A percentile compares a stretch with the other conserved stretches of the same genome.
These are phyloP conservation scores for Phyllostomus hastatus DNA, from an alignment of 2,113 vertebrate species.

Conservation along the genomic window DNA sequence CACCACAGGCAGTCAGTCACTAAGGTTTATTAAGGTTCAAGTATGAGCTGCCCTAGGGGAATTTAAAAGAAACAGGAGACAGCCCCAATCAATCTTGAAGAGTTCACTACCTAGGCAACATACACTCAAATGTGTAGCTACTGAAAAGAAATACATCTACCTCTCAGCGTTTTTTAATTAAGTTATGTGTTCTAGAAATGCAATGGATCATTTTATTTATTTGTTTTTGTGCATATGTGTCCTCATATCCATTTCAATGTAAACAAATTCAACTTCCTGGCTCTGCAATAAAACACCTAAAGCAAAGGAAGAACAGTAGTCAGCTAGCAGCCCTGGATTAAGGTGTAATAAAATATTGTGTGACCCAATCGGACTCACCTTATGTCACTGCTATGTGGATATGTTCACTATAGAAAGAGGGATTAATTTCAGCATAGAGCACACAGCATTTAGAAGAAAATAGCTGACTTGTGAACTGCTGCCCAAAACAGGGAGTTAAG, in stretches of 20 bases:
- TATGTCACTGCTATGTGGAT: not conserved
- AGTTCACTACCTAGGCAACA: not conserved
- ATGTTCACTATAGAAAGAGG: not conserved
- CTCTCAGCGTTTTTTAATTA: not conserved
- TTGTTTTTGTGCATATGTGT: not conserved
- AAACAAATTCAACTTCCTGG: not conserved
- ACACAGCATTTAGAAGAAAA: not conserved
- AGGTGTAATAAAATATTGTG: not conserved
- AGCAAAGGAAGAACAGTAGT: not conserved
- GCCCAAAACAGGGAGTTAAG: not conserved
- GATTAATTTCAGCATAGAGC: not conserved
- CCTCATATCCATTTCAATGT: not conserved
- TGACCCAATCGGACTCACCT: not conserved
- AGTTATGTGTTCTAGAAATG: not conserved
- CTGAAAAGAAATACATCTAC: not conserved
- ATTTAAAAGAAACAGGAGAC: not conserved
- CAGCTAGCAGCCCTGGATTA: not conserved
- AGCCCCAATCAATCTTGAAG: not conserved
- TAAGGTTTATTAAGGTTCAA: conserved; percentile 25
- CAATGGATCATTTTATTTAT: not conserved
- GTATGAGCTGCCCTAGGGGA: not conserved
- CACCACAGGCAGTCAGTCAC: conserved; percentile 3
- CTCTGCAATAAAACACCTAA: not conserved
- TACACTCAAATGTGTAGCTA: not conserved
- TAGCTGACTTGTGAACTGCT: not conserved